phyloP scores from a whole-genome alignment of 2,113 vertebrate genomes.

The Todiramphus chloris region DNA sequence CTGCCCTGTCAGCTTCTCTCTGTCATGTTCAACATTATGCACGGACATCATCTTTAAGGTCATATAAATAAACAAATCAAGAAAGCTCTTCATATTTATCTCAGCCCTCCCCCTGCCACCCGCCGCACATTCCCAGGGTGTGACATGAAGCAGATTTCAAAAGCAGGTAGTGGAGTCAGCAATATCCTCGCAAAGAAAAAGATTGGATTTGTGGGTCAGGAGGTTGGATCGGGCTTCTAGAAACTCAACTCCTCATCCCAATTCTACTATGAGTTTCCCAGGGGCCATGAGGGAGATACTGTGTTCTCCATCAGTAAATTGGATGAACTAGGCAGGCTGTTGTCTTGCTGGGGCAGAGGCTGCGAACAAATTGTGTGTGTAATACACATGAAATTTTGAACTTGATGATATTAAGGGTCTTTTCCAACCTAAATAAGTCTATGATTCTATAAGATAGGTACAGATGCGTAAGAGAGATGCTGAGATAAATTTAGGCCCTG shows the following conservation, averaged over 20 bases:
- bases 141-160: background rate
- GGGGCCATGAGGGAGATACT: background rate
- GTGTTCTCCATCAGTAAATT: background rate
- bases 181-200: background rate
- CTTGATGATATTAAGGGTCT: background rate
- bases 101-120: background rate
- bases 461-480: background rate
- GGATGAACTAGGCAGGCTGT: background rate
- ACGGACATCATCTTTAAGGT: constrained; percentile 35
- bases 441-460: background rate
- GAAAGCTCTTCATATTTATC: background rate
- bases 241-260: background rate
- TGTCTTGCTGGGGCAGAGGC: background rate
- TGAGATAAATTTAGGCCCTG: background rate
- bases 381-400: background rate
- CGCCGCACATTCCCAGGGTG: background rate
- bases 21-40: background rate
- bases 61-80: constrained; percentile 46
- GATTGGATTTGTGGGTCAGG: background rate
- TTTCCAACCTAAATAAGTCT: background rate
- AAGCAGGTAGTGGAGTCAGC: background rate
- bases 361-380: background rate
- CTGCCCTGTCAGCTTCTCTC: constrained; percentile 53
- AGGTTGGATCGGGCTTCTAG: background rate
- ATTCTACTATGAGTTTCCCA: background rate